These are phyloP conservation scores for Pegoplata infirma DNA, from an alignment of 2,888 invertebrate genomes.

Conservation along the genomic window DNA sequence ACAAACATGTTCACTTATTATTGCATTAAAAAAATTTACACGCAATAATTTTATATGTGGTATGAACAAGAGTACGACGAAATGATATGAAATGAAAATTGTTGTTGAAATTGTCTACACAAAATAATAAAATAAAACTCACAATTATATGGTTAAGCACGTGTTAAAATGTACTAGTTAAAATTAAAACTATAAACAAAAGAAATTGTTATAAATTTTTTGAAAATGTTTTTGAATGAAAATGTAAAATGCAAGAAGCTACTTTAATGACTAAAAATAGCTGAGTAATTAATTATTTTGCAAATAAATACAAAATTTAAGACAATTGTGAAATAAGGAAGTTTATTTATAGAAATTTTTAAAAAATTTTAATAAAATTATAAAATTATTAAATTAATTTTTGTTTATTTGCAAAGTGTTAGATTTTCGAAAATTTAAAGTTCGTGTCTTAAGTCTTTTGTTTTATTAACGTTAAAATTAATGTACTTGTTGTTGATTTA, in stretches of 20 bases:
- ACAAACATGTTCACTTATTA: conserved; percentile 59
- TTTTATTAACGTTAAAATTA: neutral
- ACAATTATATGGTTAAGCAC: neutral
- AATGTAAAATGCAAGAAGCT: neutral
- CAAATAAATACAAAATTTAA: neutral
- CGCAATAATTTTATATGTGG: too few species aligned
- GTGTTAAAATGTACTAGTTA: neutral
- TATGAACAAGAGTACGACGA: conserved; percentile 33
- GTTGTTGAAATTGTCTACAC: neutral
- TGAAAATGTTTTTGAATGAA: too few species aligned
- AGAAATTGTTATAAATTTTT: too few species aligned
- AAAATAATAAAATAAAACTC: neutral
- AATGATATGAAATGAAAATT: conserved; percentile 18
- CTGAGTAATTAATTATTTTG: neutral
- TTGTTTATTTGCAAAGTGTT: neutral
- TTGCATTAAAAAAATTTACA: conserved; percentile 59
- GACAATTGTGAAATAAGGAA: conserved; percentile 41
- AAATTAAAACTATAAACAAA: neutral
- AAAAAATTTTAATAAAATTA: conserved; percentile 3
- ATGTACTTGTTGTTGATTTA: neutral
- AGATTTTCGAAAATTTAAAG: neutral
- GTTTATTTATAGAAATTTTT: too few species aligned
- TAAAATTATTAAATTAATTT: neutral
- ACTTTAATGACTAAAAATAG: conserved; percentile 1
- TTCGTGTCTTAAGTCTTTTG: too few species aligned